phyloP scores from a whole-genome alignment of 2,888 invertebrate genomes.

The Drosophila meridiana region DNA sequence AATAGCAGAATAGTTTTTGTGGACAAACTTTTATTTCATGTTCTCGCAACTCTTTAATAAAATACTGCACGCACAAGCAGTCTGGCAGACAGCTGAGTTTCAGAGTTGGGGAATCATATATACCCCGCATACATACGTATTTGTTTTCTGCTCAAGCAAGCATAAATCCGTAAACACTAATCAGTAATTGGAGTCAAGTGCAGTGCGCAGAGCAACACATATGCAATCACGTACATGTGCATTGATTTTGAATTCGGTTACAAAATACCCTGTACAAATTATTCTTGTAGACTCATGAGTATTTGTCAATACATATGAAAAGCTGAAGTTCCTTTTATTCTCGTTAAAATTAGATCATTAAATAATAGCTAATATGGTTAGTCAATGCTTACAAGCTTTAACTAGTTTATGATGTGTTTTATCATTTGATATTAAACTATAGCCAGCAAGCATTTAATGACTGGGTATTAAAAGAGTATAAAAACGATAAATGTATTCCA shows the following conservation, averaged over 20 bases:
- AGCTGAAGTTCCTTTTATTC: neutral
- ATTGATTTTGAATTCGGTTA: neutral
- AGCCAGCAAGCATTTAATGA: neutral
- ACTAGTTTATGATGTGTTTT: neutral
- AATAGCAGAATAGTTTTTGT: conserved; percentile 19
- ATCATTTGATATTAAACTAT: neutral
- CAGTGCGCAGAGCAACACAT: conserved; percentile 39
- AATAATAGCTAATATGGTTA: neutral
- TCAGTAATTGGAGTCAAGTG: conserved; percentile 76
- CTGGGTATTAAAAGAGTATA: conserved; percentile 19
- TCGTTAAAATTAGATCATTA: neutral
- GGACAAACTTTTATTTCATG: conserved; percentile 14
- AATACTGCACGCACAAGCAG: conserved; percentile 44
- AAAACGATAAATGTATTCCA: conserved; percentile 10
- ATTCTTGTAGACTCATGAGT: neutral
- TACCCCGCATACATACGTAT: conserved; percentile 20
- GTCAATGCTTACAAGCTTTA: neutral
- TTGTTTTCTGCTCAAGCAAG: conserved; percentile 78
- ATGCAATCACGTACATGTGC: conserved; percentile 1
- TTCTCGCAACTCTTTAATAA: conserved; percentile 22
- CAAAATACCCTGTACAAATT: neutral
- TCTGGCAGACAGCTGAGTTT: conserved; percentile 1
- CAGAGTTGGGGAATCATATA: conserved; percentile 17
- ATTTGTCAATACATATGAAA: neutral
- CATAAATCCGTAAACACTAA: conserved; percentile 80